phyloP scores from a whole-genome alignment of 2,113 vertebrate species.

The Dicerorhinus sumatrensis region DNA sequence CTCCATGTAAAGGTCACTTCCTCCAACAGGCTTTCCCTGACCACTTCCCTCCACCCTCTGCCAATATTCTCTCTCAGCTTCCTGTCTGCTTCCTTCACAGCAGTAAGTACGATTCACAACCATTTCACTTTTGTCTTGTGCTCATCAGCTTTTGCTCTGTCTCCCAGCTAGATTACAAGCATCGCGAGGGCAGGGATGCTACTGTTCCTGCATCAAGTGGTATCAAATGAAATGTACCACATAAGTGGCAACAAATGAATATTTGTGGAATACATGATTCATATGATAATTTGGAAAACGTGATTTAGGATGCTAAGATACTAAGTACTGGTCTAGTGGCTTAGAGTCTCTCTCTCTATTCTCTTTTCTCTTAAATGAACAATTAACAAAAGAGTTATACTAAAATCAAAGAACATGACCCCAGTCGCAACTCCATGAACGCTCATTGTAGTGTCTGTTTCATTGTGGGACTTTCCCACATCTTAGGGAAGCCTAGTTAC shows the following conservation, averaged over 20 bases:
- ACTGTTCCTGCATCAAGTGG: background rate
- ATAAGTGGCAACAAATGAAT: too few species aligned
- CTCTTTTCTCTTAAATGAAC: background rate
- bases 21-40: too few species aligned
- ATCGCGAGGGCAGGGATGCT: background rate
- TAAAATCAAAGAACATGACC: background rate
- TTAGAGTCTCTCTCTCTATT: background rate
- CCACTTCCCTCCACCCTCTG: background rate
- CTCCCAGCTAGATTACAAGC: background rate
- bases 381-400: background rate
- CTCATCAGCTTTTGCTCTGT: background rate
- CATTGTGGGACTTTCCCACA: background rate
- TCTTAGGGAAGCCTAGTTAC: background rate
- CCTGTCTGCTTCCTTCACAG: accelerated
- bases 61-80: background rate
- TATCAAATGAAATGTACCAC: accelerated
- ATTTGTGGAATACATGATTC: background rate
- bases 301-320: background rate
- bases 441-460: background rate
- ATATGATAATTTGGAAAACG: accelerated
- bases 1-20: background rate
- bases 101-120: too few species aligned
- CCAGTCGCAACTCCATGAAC: background rate
- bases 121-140: accelerated
- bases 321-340: background rate